phyloP scores from a whole-genome alignment of 2,113 vertebrate species.

The Paramisgurnus dabryanus region DNA sequence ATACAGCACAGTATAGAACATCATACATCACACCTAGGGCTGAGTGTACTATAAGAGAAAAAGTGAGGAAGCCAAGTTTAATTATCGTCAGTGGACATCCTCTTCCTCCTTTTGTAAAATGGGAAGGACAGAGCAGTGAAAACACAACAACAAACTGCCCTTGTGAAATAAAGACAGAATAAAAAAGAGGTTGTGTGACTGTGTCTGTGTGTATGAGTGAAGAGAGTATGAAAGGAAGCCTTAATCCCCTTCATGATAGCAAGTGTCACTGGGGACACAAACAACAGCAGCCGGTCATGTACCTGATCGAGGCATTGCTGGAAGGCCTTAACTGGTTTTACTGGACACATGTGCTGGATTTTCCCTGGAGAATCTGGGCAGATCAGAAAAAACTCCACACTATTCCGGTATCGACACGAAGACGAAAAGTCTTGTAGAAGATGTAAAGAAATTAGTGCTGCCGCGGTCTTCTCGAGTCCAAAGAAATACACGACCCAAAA shows the following conservation, averaged over 20 bases:
- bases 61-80: background rate
- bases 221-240: background rate
- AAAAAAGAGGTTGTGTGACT: background rate
- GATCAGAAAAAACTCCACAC: background rate
- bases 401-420: background rate
- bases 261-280: background rate
- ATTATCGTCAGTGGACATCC: slow-evolving; percentile 11
- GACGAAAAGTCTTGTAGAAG: background rate
- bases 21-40: slow-evolving; percentile 1
- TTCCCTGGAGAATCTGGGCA: slow-evolving; percentile 17
- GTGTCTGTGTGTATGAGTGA: too few species aligned
- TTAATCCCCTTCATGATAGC: slow-evolving; percentile 28
- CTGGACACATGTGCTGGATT: slow-evolving; percentile 20
- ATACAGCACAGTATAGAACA: background rate
- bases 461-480: background rate
- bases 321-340: slow-evolving; percentile 37
- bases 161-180: background rate
- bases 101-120: slow-evolving; percentile 7
- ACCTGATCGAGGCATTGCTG: slow-evolving; percentile 23
- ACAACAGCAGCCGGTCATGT: background rate
- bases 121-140: background rate
- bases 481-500: too few species aligned
- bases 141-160: slow-evolving; percentile 1
- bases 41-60: background rate
- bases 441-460: background rate